Conservation (phyloP, 2,113 vertebrate genomes). For the Forbesichthys papilliferus region DNA sequence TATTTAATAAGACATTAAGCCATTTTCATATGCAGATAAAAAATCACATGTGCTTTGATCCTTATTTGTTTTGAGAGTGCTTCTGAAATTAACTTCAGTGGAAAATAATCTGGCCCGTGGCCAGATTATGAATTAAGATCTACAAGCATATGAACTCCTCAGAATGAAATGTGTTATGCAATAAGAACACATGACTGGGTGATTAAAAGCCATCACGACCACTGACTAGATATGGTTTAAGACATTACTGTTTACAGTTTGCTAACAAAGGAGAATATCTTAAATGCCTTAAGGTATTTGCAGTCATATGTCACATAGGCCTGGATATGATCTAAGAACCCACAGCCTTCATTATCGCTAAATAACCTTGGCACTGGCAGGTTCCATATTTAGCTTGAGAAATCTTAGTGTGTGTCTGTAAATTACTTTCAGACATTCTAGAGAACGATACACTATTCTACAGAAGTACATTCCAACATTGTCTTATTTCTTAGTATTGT, state of each 20-base stretch:
- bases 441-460: conserved; percentile 36
- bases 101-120: conserved; percentile 19
- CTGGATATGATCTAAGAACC: conserved; percentile 14
- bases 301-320: conserved; percentile 21
- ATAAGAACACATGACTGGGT: conserved; percentile 15
- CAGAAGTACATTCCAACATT: conserved; percentile 1
- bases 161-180: conserved; percentile 9
- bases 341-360: conserved; percentile 7
- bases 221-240: conserved; percentile 37
- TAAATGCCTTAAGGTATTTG: conserved; percentile 24
- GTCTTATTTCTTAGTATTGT: conserved; percentile 32
- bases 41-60: no score
- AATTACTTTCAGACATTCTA: not conserved
- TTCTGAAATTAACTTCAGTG: conserved; percentile 22
- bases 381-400: not conserved
- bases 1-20: no score
- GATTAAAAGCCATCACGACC: conserved; percentile 7
- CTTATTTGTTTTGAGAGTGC: no score
- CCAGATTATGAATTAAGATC: conserved; percentile 21
- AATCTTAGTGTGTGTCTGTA: not conserved
- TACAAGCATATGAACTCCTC: conserved; percentile 12
- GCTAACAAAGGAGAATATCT: conserved; percentile 19
- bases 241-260: conserved; percentile 36
- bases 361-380: conserved; percentile 9
- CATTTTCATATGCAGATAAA: no score